Percentiles rank a stretch among this genome's conserved stretches.
phyloP scores from a whole-genome alignment of 2,797 vertebrate species.

The Lemur catta region DNA sequence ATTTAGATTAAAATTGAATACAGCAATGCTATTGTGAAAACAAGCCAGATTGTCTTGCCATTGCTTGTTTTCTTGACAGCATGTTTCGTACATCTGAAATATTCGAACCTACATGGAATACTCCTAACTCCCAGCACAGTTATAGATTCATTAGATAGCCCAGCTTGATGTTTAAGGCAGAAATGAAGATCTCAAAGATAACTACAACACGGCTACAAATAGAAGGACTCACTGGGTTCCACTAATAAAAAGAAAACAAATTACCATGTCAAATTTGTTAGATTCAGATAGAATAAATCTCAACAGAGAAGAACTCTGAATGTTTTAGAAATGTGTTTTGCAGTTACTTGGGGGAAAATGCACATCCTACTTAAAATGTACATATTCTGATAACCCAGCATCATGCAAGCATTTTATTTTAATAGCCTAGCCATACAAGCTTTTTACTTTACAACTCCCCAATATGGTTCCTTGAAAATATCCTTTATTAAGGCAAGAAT shows the following conservation, averaged over 20 bases:
- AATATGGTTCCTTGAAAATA: slow-evolving; percentile 63
- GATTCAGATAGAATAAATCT: slow-evolving; percentile 81
- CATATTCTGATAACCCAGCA: slow-evolving; percentile 77
- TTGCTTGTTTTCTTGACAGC: slow-evolving; percentile 84
- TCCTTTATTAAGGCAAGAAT: slow-evolving; percentile 69
- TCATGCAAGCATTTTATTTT: slow-evolving; percentile 75
- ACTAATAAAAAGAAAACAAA: slow-evolving; percentile 86
- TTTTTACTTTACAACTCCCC: slow-evolving; percentile 69
- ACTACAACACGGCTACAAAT: slow-evolving; percentile 79
- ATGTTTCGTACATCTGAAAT: slow-evolving; percentile 81
- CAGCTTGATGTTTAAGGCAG: slow-evolving; percentile 85
- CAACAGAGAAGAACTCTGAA: slow-evolving; percentile 75
- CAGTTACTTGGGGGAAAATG: slow-evolving; percentile 69
- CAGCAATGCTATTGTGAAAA: slow-evolving; percentile 75
- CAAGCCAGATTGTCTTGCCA: slow-evolving; percentile 70
- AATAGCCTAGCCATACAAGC: slow-evolving; percentile 69
- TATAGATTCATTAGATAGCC: slow-evolving; percentile 85
- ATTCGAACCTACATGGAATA: slow-evolving; percentile 69
- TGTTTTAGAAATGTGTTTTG: slow-evolving; percentile 77
- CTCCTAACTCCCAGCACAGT: slow-evolving; percentile 77
- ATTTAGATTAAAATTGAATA: slow-evolving; percentile 84
- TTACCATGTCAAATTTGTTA: slow-evolving; percentile 84
- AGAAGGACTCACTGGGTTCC: slow-evolving; percentile 82
- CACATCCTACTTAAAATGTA: slow-evolving; percentile 73
- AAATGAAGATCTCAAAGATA: slow-evolving; percentile 84